Evolutionary conservation across 2,113 vertebrate genomes (phyloP).

Genomic region (Calidris pugnax): DNA sequence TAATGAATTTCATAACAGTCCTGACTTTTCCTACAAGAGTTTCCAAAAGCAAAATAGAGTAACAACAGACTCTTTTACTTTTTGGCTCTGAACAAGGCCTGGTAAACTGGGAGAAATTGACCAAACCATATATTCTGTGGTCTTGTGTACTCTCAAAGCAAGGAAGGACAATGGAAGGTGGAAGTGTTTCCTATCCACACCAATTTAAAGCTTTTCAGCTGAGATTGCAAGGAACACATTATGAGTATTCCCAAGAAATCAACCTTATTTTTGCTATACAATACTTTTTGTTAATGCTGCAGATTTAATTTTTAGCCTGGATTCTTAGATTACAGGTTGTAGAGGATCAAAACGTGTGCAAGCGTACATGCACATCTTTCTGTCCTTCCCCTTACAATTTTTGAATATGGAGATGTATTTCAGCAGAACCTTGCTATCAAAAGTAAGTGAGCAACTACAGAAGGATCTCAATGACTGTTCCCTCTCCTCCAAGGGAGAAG

Average conservation of each 20-base stretch:
- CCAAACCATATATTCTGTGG: background rate
- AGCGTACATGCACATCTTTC: background rate
- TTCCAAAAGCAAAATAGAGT: background rate
- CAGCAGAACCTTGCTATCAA: background rate
- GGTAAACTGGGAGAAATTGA: background rate
- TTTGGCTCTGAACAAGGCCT: background rate
- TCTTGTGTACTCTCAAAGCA: background rate
- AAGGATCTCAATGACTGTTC: background rate
- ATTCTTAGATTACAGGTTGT: background rate
- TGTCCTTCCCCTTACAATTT: background rate
- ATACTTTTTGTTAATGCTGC: background rate
- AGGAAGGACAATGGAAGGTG: background rate
- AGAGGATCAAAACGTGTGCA: background rate
- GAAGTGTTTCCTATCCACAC: background rate
- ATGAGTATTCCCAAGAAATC: background rate
- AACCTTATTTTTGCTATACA: background rate
- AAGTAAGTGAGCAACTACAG: background rate
- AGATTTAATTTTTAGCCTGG: background rate
- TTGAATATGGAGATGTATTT: background rate
- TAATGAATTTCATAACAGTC: constrained; percentile 22
- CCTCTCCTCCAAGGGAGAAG: background rate
- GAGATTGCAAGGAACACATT: background rate
- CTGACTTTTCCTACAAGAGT: background rate
- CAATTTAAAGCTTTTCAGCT: background rate
- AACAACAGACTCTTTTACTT: background rate